These are phyloP conservation scores for Scaptodrosophila lebanonensis DNA, from an alignment of 1,140 invertebrate species.

Conservation along the genomic window DNA sequence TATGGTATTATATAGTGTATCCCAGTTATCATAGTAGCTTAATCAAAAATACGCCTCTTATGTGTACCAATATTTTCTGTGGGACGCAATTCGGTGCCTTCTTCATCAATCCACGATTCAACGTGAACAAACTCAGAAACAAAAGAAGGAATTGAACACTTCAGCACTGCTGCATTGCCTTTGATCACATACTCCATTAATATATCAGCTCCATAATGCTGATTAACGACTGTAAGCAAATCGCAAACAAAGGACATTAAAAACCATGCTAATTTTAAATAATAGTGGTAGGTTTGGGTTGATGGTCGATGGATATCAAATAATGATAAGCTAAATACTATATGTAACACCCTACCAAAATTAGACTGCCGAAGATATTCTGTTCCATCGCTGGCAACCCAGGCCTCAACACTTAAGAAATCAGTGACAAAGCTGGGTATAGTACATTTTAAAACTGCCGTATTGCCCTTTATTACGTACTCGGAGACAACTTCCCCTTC, in stretches of 20 bases:
- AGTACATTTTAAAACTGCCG: conserved; percentile 93
- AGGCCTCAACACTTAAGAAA: conserved; percentile 92
- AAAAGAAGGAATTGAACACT: conserved; percentile 84
- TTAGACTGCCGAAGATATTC: conserved; percentile 79
- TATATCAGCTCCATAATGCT: conserved; percentile 88
- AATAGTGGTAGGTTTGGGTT: neutral
- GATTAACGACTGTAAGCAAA: conserved; percentile 83
- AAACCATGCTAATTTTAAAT: conserved; percentile 7
- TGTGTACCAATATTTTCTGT: conserved; percentile 78
- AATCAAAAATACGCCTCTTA: neutral
- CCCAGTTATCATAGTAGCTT: too few species aligned
- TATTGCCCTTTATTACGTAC: conserved; percentile 94
- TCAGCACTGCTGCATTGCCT: conserved; percentile 83
- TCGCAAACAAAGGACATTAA: conserved; percentile 2
- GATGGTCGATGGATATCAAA: too few species aligned
- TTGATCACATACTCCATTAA: conserved; percentile 84
- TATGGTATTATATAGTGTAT: conserved; percentile 3
- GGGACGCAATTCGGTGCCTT: conserved; percentile 77
- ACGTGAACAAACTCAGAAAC: conserved; percentile 85
- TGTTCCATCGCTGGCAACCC: conserved; percentile 88
- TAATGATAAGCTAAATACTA: too few species aligned
- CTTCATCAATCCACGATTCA: conserved; percentile 81
- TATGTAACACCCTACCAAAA: conserved; percentile 70
- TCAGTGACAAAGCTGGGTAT: conserved; percentile 95
- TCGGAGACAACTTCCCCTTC: conserved; percentile 94